Evolutionary conservation across 2,797 vertebrate species (phyloP), one percentile per base, ranked within the genome.

Genomic region (Acridotheres tristis): DNA sequence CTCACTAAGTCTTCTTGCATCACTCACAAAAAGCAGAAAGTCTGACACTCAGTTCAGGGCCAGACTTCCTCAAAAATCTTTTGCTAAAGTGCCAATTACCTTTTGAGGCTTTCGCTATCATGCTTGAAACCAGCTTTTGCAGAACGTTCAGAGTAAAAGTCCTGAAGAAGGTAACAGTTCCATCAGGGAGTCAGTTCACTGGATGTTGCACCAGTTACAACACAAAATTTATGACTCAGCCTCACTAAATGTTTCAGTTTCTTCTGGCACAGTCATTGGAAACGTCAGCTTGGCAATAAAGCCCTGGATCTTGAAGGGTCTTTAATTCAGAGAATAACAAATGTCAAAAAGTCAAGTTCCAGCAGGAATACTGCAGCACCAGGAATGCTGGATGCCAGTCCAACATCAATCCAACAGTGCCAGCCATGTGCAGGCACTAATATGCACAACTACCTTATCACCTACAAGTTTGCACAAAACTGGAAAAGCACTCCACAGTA

Each of bases 241-340:
- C 57, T 87, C 25, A 3, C 68, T 67, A 54, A 94, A 61, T 19
- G 50, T 74, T 87, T 96, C 84, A 34, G 58, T 58, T 85, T 77
- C 74, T 89, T 89, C 88, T 89, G 83, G 90, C 80, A 89, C 13
- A 80, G 34, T 42, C 72, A 71, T 4, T 74, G 71, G 81, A 89
- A 95, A 85, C 3, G 4, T 89, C 67, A 92, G 14, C 67, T 85
- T 93, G 86, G 90, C 88, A 92, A 50, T 1, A 38, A 95, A 87
- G 50, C 27, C 53, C 53, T 73, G 32, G 62, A 48, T 69, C 67
- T 59, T 69, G 83, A 94, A 94, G 59, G 43, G 82, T 62, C 82
- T 89, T 93, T 85, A 92, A 95, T 80, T 85, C 61, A 72, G 75
- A 83, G 78, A 92, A 78, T n/a, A 95, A 89, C 40, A 85, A 88